Percentiles rank a stretch among this genome's conserved stretches.
These are phyloP conservation scores for Penaeus chinensis DNA, from an alignment of 1,140 invertebrate species.

Conservation along the genomic window DNA sequence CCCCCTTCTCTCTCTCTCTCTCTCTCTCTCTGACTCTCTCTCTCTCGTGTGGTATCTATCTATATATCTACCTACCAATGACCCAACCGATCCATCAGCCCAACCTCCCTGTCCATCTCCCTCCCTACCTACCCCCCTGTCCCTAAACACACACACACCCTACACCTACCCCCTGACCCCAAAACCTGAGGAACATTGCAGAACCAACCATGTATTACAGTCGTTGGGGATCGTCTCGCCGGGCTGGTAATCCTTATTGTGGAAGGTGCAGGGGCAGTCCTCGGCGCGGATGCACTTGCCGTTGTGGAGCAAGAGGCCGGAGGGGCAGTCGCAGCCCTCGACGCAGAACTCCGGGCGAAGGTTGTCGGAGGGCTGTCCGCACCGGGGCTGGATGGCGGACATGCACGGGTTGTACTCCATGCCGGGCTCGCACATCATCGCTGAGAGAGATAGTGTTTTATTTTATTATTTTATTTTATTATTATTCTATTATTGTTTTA, in stretches of 20 bases:
- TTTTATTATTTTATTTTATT: slow-evolving; percentile 16
- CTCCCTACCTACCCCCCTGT: too few species aligned
- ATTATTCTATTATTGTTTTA: slow-evolving; percentile 4
- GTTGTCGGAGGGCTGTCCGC: slow-evolving; percentile 68
- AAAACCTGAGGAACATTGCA: not conserved
- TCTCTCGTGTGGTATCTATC: too few species aligned
- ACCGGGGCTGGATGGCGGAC: slow-evolving; percentile 73
- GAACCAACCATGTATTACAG: slow-evolving; percentile 83
- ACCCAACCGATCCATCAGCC: too few species aligned
- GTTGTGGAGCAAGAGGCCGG: slow-evolving; percentile 78
- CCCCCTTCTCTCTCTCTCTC: too few species aligned
- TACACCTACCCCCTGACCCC: too few species aligned
- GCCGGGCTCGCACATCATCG: slow-evolving; percentile 77
- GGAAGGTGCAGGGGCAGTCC: slow-evolving; percentile 81
- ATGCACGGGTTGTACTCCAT: slow-evolving; percentile 79
- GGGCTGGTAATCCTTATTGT: slow-evolving; percentile 80
- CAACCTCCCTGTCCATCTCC: too few species aligned
- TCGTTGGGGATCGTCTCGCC: slow-evolving; percentile 80
- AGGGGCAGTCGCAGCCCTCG: slow-evolving; percentile 88
- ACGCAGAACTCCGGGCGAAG: slow-evolving; percentile 75
- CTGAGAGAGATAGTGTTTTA: slow-evolving; percentile 68
- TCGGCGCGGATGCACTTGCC: slow-evolving; percentile 81
- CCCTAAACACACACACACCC: too few species aligned
- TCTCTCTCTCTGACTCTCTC: too few species aligned
- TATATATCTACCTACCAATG: too few species aligned